phyloP scores from a whole-genome alignment of 1,140 invertebrate species.

The Trichonephila clavata region DNA sequence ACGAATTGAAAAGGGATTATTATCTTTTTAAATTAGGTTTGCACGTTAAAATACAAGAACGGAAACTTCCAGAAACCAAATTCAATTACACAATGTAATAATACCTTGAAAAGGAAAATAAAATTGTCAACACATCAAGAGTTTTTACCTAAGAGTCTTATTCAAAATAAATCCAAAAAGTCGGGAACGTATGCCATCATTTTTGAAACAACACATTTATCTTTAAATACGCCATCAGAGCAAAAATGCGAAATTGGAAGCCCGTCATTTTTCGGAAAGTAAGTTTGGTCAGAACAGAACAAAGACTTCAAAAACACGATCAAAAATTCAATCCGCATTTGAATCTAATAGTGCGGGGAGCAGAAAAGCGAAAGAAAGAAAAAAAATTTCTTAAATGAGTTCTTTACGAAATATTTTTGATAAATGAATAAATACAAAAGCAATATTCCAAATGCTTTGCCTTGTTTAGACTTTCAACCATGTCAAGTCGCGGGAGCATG shows the following conservation, averaged over 20 bases:
- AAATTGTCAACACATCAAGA: too few species aligned
- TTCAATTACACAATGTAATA: too few species aligned
- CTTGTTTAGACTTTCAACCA: conserved; percentile 19
- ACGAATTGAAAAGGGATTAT: too few species aligned
- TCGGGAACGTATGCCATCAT: not conserved
- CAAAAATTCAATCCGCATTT: conserved; percentile 2
- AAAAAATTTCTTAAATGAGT: not conserved
- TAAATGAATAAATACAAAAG: conserved; percentile 15
- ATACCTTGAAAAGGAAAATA: too few species aligned
- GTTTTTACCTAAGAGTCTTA: too few species aligned
- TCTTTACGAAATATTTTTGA: not conserved
- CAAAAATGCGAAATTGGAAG: not conserved
- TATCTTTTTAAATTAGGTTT: too few species aligned
- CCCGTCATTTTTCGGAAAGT: not conserved
- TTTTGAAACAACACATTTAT: not conserved
- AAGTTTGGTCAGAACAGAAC: not conserved
- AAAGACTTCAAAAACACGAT: not conserved
- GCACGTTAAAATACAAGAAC: too few species aligned
- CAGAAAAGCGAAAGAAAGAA: not conserved
- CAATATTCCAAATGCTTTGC: not conserved
- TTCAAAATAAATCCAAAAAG: too few species aligned
- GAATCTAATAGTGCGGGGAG: not conserved
- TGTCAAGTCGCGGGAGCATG: not conserved
- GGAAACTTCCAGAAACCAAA: too few species aligned
- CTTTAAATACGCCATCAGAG: not conserved